phyloP scores from a whole-genome alignment of 2,888 invertebrate genomes.

The Oscheius myriophilus region DNA sequence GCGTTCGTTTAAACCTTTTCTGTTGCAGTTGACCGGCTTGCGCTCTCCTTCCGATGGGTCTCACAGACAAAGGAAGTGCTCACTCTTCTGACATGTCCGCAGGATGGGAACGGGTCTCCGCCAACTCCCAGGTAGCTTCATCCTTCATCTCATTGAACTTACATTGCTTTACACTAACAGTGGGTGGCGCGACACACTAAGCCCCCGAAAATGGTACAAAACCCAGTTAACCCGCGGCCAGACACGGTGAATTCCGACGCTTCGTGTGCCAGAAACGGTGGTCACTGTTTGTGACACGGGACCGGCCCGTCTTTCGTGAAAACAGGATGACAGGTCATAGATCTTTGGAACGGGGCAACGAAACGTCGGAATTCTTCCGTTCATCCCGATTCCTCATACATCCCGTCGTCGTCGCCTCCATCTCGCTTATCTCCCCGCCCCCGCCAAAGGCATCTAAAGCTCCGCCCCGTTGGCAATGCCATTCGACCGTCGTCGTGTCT shows the following conservation, averaged over 20 bases:
- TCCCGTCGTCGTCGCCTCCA: constrained; percentile 16
- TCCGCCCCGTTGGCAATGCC: constrained; percentile 28
- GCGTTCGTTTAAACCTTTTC: no score
- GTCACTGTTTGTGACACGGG: no score
- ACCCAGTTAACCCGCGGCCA: no score
- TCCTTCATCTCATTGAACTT: constrained; percentile 25
- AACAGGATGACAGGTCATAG: no score
- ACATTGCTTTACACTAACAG: constrained; percentile 7
- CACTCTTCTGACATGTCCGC: constrained; percentile 60
- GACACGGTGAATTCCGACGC: not conserved
- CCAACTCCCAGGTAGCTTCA: constrained; percentile 52
- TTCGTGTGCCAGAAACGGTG: not conserved
- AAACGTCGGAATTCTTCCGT: no score
- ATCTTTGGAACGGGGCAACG: no score
- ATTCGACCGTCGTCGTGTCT: constrained; percentile 22
- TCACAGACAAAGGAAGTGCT: constrained; percentile 37
- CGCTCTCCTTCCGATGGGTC: constrained; percentile 9
- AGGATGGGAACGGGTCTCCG: constrained; percentile 68
- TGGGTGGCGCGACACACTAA: not conserved
- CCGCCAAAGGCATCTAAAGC: constrained; percentile 22
- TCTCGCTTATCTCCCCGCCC: constrained; percentile 31
- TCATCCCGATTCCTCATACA: constrained; percentile 6
- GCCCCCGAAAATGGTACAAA: not conserved
- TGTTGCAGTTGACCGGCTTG: no score
- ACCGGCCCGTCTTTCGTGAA: no score